Conservation (phyloP, 2,888 invertebrate genomes). For the Morpho deidamia region DNA sequence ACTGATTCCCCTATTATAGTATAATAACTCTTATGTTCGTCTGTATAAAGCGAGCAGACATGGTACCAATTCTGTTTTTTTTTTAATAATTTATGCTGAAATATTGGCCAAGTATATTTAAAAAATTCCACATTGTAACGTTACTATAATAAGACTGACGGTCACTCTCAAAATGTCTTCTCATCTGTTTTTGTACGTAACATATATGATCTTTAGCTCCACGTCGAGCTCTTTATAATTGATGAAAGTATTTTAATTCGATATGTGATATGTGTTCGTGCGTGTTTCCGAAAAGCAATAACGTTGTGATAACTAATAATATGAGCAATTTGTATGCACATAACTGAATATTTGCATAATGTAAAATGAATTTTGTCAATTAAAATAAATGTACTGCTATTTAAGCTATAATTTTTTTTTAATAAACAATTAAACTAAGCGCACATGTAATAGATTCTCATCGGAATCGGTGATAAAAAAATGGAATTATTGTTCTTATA, state of each 20-base stretch:
- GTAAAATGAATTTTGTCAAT: slow-evolving; percentile 66
- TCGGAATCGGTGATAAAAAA: not conserved
- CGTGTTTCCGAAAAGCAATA: slow-evolving; percentile 74
- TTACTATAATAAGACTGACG: slow-evolving; percentile 25
- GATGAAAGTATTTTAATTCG: slow-evolving; percentile 56
- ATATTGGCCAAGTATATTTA: slow-evolving; percentile 39
- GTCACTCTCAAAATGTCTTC: slow-evolving; percentile 30
- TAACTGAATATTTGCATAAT: slow-evolving; percentile 44
- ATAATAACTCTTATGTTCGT: not conserved
- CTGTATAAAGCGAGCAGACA: slow-evolving; percentile 25
- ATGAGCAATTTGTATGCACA: slow-evolving; percentile 49
- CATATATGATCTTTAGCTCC: not conserved
- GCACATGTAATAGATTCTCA: not conserved
- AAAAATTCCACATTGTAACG: slow-evolving; percentile 22
- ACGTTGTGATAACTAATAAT: slow-evolving; percentile 65
- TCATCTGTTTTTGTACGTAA: slow-evolving; percentile 18
- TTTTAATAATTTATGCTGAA: slow-evolving; percentile 72
- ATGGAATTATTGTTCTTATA: too few species aligned
- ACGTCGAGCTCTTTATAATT: slow-evolving; percentile 19
- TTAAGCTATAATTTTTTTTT: slow-evolving; percentile 26
- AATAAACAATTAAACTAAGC: not conserved
- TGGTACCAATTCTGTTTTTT: slow-evolving; percentile 42
- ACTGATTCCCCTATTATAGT: slow-evolving; percentile 22
- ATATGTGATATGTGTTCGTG: slow-evolving; percentile 72
- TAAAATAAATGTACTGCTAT: slow-evolving; percentile 41